Conservation (phyloP, 2,113 vertebrate genomes). For the Salminus brasiliensis region DNA sequence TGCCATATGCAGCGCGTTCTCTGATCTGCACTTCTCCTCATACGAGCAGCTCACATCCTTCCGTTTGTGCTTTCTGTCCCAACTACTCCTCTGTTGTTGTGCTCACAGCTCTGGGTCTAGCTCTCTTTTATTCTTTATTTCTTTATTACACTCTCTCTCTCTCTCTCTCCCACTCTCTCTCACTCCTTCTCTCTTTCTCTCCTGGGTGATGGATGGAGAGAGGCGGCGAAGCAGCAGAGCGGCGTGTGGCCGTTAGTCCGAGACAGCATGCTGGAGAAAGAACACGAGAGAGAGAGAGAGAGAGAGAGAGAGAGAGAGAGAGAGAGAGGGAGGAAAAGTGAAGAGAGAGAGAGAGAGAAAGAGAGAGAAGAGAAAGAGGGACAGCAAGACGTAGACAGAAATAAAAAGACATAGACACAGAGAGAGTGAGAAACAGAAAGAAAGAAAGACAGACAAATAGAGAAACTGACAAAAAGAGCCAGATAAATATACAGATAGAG, state of each 20-base stretch:
- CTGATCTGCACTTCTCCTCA: constrained; percentile 61
- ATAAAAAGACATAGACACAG: background rate
- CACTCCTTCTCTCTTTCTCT: constrained; percentile 53
- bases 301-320: constrained; percentile 39
- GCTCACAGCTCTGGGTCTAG: background rate
- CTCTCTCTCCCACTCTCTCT: constrained; percentile 17
- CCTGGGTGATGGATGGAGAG: constrained; percentile 79
- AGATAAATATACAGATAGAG: no score
- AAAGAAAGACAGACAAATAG: constrained; percentile 43
- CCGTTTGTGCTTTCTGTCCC: constrained; percentile 55
- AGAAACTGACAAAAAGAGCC: constrained; percentile 56
- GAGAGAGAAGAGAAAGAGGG: constrained; percentile 7
- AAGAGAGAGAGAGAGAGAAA: constrained; percentile 59
- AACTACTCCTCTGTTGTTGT: constrained; percentile 56
- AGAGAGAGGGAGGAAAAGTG: constrained; percentile 47
- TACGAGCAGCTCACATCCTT: constrained; percentile 46
- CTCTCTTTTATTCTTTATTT: constrained; percentile 66
- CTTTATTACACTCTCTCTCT: background rate
- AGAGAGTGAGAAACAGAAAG: constrained; percentile 5
- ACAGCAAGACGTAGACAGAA: no score
- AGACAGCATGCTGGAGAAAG: constrained; percentile 68
- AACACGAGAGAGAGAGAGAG: constrained; percentile 53
- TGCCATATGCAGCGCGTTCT: constrained; percentile 58
- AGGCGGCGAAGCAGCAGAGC: constrained; percentile 75
- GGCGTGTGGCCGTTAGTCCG: constrained; percentile 78